Evolutionary conservation across 2,888 invertebrate genomes (phyloP), one percentile per base, ranked within the genome.

Genomic region (Drosophila longiperda): DNA sequence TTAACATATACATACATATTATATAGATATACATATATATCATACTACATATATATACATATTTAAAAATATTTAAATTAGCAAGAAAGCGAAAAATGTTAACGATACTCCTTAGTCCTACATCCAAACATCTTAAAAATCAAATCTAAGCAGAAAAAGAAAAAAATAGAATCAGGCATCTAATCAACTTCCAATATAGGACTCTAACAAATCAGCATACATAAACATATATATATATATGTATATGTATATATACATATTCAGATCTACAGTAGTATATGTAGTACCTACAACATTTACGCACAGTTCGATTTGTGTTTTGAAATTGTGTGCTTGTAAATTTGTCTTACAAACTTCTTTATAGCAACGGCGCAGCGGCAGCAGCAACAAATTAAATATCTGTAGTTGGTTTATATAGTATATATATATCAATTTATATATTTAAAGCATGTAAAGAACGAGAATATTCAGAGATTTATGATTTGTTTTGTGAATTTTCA

Each of bases 401-500:
- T 42, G 32, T 42, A 57, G 57, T 57, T 57, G 32, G 42, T 38
- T 55, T 55, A 55, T 26, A 38, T 26, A 54, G 54, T 26, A 36
- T 11, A 36, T 36, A 54, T 23, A 54, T 12, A 49, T 26, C 17
- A 4, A 40, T 52, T 32, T 23, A 15, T 36, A 32, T 34, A 59
- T 40, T 42, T 40, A 58, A 58, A n/a, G 32, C 58, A 38, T 61
- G 58, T 61, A 26, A 34, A 20, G 32, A 26, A 38, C 12, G 58
- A 11, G n/a, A 29, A 36, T 53, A 48, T 50, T 54, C 36, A 48
- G 48, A 48, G 23, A 63, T 55, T 49, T 34, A 42, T 53, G 58
- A 53, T 57, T 52, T 55, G 64, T 45, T 67, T 70, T 78, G 57
- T 65, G 66, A 76, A 82, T 81, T 80, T 80, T 20, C 33, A 73